Conservation (phyloP, 2,888 invertebrate genomes). For the Drosophila ezoana region DNA sequence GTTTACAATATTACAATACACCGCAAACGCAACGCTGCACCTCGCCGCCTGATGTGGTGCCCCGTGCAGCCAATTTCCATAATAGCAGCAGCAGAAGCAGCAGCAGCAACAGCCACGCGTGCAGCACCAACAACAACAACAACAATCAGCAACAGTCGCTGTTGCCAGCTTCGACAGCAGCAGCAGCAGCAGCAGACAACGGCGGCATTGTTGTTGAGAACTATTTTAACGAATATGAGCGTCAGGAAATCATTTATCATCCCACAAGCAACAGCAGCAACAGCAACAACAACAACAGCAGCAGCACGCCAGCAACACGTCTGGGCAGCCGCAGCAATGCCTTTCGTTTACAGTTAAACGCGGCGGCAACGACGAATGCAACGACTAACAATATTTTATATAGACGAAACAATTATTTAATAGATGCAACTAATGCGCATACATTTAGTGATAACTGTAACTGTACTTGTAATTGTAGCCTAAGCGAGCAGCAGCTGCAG, state of each 20-base stretch:
- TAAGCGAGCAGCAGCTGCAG: constrained; percentile 49
- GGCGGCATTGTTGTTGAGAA: constrained; percentile 83
- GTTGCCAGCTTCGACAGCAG: constrained; percentile 40
- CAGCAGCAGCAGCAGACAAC: constrained; percentile 34
- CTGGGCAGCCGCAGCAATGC: constrained; percentile 60
- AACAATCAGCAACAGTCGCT: constrained; percentile 40
- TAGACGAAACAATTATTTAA: constrained; percentile 66
- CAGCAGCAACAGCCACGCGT: constrained; percentile 17
- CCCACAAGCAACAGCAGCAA: constrained; percentile 51
- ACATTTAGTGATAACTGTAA: constrained; percentile 78
- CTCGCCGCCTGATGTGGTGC: constrained; percentile 84
- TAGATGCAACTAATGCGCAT: constrained; percentile 77
- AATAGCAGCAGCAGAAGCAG: constrained; percentile 53
- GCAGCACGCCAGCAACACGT: constrained; percentile 59
- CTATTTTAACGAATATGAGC: constrained; percentile 84
- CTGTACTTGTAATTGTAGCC: constrained; percentile 77
- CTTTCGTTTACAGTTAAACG: constrained; percentile 73
- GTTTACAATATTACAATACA: constrained; percentile 57
- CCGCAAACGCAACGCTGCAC: constrained; percentile 78
- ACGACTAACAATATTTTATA: constrained; percentile 74
- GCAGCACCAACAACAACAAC: constrained; percentile 41
- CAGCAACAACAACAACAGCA: constrained; percentile 53
- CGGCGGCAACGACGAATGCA: constrained; percentile 48
- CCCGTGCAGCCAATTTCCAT: constrained; percentile 81
- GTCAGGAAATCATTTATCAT: constrained; percentile 84